Evolutionary conservation across 2,797 vertebrate species (phyloP).

Genomic region (Takifugu ocellatus): DNA sequence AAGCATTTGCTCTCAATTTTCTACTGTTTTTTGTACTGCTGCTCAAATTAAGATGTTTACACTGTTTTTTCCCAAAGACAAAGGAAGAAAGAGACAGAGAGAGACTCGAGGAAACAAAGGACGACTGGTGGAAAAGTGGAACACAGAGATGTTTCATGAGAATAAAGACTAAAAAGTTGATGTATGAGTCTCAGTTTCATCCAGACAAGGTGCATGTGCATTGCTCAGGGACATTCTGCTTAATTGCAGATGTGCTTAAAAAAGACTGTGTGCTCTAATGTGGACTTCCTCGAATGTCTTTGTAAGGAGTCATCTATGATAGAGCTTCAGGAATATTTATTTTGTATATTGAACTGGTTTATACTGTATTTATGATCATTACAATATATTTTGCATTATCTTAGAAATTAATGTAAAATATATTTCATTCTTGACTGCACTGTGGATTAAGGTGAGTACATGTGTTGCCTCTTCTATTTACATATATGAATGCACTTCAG

Average conservation of each 20-base stretch:
- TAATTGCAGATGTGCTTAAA: no score
- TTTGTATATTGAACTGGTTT: no score
- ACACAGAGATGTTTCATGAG: constrained; percentile 33
- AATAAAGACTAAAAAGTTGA: constrained; percentile 40
- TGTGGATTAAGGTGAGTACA: no score
- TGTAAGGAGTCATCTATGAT: no score
- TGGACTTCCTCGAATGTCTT: no score
- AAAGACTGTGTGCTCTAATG: no score
- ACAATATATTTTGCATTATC: no score
- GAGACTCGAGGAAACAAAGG: constrained; percentile 54
- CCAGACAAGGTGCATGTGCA: constrained; percentile 9
- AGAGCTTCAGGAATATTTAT: no score
- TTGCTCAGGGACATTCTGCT: constrained; percentile 11
- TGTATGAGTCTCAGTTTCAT: constrained; percentile 42
- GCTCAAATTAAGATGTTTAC: constrained; percentile 72
- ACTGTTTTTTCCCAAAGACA: constrained; percentile 64
- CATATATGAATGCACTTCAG: not conserved
- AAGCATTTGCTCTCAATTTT: constrained; percentile 61
- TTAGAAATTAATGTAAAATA: no score
- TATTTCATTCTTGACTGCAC: no score
- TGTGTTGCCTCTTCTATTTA: not conserved
- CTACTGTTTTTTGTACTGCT: constrained; percentile 42
- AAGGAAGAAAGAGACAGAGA: constrained; percentile 42
- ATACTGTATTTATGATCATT: no score
- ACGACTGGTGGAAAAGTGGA: constrained; percentile 25